Evolutionary conservation across 2,888 invertebrate species (phyloP).

Genomic region (Protodeltote pygarga): DNA sequence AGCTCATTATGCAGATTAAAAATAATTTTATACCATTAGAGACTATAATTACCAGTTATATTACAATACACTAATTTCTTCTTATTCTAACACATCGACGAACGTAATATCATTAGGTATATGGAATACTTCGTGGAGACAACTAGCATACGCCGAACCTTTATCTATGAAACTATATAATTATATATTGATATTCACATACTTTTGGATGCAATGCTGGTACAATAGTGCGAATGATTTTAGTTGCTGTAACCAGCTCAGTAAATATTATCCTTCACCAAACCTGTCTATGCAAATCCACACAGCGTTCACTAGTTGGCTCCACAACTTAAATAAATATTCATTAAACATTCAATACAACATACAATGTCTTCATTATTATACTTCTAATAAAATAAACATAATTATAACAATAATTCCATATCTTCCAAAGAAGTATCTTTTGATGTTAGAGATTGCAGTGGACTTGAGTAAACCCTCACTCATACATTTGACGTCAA

Average conservation of each 20-base stretch:
- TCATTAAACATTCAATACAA: slow-evolving; percentile 58
- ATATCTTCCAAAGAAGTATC: slow-evolving; percentile 14
- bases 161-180: not conserved
- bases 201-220: no score
- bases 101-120: slow-evolving; percentile 54
- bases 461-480: slow-evolving; percentile 2
- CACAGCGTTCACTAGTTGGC: slow-evolving; percentile 28
- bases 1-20: slow-evolving; percentile 47
- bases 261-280: no score
- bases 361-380: slow-evolving; percentile 65
- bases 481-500: slow-evolving; percentile 25
- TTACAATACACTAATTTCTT: slow-evolving; percentile 51
- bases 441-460: slow-evolving; percentile 19
- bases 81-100: slow-evolving; percentile 68
- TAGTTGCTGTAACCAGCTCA: no score
- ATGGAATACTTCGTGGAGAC: slow-evolving; percentile 59
- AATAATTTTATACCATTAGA: slow-evolving; percentile 31
- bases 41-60: slow-evolving; percentile 48
- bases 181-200: not conserved
- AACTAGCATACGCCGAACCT: slow-evolving; percentile 31
- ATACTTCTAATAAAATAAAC: slow-evolving; percentile 42
- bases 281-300: not conserved
- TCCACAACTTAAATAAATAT: slow-evolving; percentile 55
- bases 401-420: slow-evolving; percentile 21
- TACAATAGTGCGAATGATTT: no score